Conservation (phyloP, 2,888 invertebrate genomes). For the Tipula lateralis region DNA sequence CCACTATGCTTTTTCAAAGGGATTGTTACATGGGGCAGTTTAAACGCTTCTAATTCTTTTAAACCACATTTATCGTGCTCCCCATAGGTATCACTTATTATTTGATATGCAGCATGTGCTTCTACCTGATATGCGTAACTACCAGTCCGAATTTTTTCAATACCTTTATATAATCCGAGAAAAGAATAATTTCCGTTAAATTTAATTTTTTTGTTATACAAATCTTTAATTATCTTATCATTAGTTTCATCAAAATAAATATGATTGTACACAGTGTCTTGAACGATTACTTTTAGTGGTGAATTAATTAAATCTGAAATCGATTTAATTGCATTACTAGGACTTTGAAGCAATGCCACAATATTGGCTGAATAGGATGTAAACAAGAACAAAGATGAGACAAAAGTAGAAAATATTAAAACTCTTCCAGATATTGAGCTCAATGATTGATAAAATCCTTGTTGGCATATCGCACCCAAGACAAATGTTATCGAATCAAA, state of each 20-base stretch:
- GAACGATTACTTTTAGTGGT: constrained; percentile 55
- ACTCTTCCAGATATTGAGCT: constrained; percentile 52
- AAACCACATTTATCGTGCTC: constrained; percentile 61
- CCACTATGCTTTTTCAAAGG: constrained; percentile 55
- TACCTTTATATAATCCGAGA: constrained; percentile 53
- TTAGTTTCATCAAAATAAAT: constrained; percentile 56
- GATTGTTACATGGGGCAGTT: constrained; percentile 54
- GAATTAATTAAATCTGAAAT: constrained; percentile 55
- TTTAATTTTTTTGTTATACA: constrained; percentile 55
- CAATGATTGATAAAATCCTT: constrained; percentile 54
- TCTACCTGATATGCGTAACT: constrained; percentile 60
- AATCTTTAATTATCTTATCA: constrained; percentile 51
- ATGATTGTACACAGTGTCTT: constrained; percentile 57
- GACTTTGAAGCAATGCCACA: constrained; percentile 58
- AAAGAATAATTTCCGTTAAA: constrained; percentile 54
- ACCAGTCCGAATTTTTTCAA: constrained; percentile 53
- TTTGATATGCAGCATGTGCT: constrained; percentile 55
- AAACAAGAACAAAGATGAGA: constrained; percentile 56
- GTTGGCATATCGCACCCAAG: constrained; percentile 58
- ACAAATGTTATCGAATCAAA: constrained; percentile 54
- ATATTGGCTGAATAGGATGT: constrained; percentile 64
- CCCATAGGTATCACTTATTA: constrained; percentile 57
- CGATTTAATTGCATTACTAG: constrained; percentile 55
- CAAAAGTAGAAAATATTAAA: constrained; percentile 54
- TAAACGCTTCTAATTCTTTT: constrained; percentile 56